Evolutionary conservation across 2,888 invertebrate species (phyloP).

Genomic region (Aphodius granarius): DNA sequence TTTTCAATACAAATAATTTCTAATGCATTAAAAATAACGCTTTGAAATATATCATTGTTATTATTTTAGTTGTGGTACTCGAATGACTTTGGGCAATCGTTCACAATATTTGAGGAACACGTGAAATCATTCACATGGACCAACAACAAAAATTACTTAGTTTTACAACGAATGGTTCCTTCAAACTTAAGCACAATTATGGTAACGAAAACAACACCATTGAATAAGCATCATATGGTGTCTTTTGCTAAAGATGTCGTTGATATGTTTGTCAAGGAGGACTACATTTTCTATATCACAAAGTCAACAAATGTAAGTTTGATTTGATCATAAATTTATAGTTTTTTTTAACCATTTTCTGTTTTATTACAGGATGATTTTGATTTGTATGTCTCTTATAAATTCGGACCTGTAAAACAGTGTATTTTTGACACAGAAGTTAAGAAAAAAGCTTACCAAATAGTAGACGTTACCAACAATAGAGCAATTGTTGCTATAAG

Average conservation of each 20-base stretch:
- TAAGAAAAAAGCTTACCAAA: constrained; percentile 69
- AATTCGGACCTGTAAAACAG: constrained; percentile 68
- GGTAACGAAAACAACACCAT: constrained; percentile 40
- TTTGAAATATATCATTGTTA: too few species aligned
- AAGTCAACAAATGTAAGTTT: constrained; percentile 62
- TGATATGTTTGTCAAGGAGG: constrained; percentile 81
- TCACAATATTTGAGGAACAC: constrained; percentile 68
- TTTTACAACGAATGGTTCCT: constrained; percentile 71
- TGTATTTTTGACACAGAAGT: constrained; percentile 76
- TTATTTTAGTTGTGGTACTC: constrained; percentile 73
- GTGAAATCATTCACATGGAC: constrained; percentile 82
- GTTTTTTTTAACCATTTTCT: background rate
- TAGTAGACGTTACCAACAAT: constrained; percentile 81
- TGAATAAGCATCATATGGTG: constrained; percentile 37
- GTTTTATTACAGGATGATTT: constrained; percentile 51
- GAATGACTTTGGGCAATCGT: constrained; percentile 72
- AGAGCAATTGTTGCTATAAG: constrained; percentile 81
- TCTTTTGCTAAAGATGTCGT: constrained; percentile 62
- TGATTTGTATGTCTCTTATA: constrained; percentile 77
- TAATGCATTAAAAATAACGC: too few species aligned
- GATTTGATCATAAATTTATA: constrained; percentile 1
- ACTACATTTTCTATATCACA: constrained; percentile 83
- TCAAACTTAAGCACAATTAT: constrained; percentile 61
- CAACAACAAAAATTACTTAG: constrained; percentile 58
- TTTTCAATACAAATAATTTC: too few species aligned